phyloP scores from a whole-genome alignment of 2,888 invertebrate species.

The Dusona sp. region DNA sequence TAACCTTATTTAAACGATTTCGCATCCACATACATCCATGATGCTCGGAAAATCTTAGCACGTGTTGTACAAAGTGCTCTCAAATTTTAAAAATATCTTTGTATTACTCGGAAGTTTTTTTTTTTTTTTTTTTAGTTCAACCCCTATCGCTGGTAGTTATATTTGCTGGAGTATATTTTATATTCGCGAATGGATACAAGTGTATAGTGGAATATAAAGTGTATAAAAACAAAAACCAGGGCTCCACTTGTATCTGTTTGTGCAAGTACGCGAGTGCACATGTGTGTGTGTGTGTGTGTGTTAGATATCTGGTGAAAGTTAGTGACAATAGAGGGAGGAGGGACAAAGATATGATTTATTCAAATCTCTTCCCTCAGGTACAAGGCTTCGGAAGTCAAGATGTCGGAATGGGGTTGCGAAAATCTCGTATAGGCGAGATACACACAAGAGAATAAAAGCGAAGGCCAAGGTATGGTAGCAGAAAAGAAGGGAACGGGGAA shows the following conservation, averaged over 20 bases:
- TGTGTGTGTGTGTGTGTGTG: background rate
- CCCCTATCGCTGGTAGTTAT: constrained; percentile 1
- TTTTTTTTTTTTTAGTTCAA: background rate
- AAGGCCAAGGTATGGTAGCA: background rate
- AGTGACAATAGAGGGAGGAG: constrained; percentile 31
- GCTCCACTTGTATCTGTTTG: background rate
- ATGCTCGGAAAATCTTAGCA: constrained; percentile 21
- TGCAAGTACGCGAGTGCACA: background rate
- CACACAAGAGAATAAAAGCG: constrained; percentile 12
- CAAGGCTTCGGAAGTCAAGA: constrained; percentile 51
- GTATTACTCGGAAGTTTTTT: constrained; percentile 18
- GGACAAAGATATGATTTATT: constrained; percentile 65
- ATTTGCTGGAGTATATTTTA: constrained; percentile 15
- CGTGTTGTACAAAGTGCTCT: constrained; percentile 42
- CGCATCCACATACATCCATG: background rate
- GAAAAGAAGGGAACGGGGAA: background rate
- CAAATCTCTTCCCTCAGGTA: constrained; percentile 60
- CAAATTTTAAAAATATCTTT: constrained; percentile 24
- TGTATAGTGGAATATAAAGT: constrained; percentile 65
- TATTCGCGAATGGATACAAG: constrained; percentile 25
- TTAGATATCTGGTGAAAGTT: constrained; percentile 47
- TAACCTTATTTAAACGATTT: constrained; percentile 2
- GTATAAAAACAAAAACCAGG: constrained; percentile 53
- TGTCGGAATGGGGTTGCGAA: constrained; percentile 19
- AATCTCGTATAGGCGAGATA: constrained; percentile 52